Base-by-base conservation (phyloP, 2,888 invertebrate genomes). In the Dynastes grantii region DNA sequence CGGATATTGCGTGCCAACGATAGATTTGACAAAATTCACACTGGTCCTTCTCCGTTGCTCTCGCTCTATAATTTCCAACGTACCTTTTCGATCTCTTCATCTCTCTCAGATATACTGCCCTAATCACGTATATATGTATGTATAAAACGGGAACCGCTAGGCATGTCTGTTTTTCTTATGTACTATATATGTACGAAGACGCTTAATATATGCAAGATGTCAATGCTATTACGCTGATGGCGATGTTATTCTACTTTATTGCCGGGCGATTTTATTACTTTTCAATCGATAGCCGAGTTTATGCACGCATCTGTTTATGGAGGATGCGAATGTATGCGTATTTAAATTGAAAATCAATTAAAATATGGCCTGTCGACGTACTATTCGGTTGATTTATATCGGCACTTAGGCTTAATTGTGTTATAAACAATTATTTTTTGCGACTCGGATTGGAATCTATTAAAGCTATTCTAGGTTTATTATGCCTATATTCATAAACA, bases 1-100 rank as follows among this genome's bases (percentile, higher is more conserved):
- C 87, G 87, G 87, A 87, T 87, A 86, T 84, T 83, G 81, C 83
- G 84, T 86, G 86, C 86, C 86, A 86, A 82, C 85, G 85, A 86
- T 86, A 85, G 86, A 87, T 85, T 86, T 86, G 86, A 86, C 81
- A 84, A 85, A 86, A 85, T 86, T 87, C 87, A 84, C 85, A 86
- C 85, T 84, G 87, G 68, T 49, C 49, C 27, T 16, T 49, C 61
- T 61, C 13, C 63, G 27, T 2, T 32, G 27, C 29, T 11, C 63
- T 27, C 32, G 63, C 32, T 9, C 32, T 27, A 32, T 32, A 63
- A 11, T 29, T 27, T 29, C 8, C 27, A 29, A 8, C 8, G 29
- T n/a, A 22, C n/a, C 22, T 63, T 63, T 63, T 13, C 63, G 63
- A 63, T 63, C 3, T 11, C 11, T 5, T 29, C 55, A 55, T 55